Base-by-base conservation (phyloP, 1,140 invertebrate genomes). In the Camponotus vicinus region DNA sequence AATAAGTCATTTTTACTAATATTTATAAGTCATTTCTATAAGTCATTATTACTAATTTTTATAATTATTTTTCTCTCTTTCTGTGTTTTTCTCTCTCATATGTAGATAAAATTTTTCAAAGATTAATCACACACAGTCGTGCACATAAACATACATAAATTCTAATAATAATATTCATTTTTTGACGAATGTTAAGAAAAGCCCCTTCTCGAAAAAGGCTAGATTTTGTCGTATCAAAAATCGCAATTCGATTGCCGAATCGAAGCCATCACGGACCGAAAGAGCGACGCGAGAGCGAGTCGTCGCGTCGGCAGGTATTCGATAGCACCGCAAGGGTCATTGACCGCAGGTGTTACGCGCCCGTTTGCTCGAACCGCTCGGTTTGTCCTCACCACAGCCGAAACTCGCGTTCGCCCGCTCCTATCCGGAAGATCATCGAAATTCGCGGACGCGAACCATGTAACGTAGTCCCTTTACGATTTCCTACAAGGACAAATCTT, bases 271-370 rank as follows among this genome's bases (percentile, higher is more conserved):
- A 63, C 79, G 83, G 77, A 88, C 70, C 89, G 80, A 89, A 91
- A 87, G 86, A 91, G 86, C 63, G 63, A 83, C 66, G 80, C 79
- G 86, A 83, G 89, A 88, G 80, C 86, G 80, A 78, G 84, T 85
- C 88, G 92, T 92, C 89, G 92, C 90, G 92, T 91, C 90, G 90
- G 88, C 91, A 94, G 92, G 93, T 93, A 94, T 93, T 95, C 93
- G 94, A 93, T 93, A 92, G 92, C 92, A 91, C 88, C 91, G 90
- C 91, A 88, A 93, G 92, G 94, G 93, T 95, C 94, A 91, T 94
- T 92, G 94, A 95, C 94, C 94, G 93, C 94, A 95, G 94, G 94
- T 95, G 94, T 92, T 93, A 90, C 86, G 80, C 89, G 85, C 76
- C 86, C 78, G 86, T 80, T 87, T 75, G 77, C 37, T 90, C 84